Conservation (phyloP, 2,888 invertebrate genomes). For the Chrysina gloriosa region DNA sequence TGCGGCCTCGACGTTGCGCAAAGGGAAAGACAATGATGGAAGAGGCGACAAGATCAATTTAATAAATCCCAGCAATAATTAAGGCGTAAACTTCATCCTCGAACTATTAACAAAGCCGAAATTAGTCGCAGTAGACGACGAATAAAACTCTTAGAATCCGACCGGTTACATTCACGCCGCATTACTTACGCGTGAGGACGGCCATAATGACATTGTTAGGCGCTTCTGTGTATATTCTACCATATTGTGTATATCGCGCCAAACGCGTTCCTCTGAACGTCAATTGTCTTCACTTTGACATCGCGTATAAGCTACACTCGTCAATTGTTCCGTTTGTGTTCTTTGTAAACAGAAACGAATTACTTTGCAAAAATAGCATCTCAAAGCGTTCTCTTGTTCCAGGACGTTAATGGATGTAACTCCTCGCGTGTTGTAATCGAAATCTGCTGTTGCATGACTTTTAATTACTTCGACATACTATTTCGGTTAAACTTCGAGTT, state of each 20-base stretch:
- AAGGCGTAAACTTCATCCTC: slow-evolving; percentile 62
- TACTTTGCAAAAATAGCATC: background rate
- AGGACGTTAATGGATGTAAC: background rate
- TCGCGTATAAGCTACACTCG: slow-evolving; percentile 7
- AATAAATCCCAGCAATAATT: slow-evolving; percentile 62
- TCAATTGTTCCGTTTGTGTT: slow-evolving; percentile 8
- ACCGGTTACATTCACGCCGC: slow-evolving; percentile 56
- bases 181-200: slow-evolving; percentile 51
- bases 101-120: slow-evolving; percentile 63
- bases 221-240: background rate
- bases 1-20: slow-evolving; percentile 33
- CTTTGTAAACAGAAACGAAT: slow-evolving; percentile 5
- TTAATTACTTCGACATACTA: too few species aligned
- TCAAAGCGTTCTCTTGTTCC: background rate
- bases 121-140: slow-evolving; percentile 55
- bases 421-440: background rate
- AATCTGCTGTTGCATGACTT: slow-evolving; percentile 1
- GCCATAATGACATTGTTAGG: slow-evolving; percentile 52
- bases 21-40: slow-evolving; percentile 18
- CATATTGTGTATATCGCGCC: slow-evolving; percentile 9
- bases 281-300: slow-evolving; percentile 2
- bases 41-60: slow-evolving; percentile 56
- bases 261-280: slow-evolving; percentile 4
- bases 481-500: too few species aligned
- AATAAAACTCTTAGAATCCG: slow-evolving; percentile 58